These are phyloP conservation scores for Heptranchias perlo DNA, from an alignment of 2,113 vertebrate species.

Conservation along the genomic window DNA sequence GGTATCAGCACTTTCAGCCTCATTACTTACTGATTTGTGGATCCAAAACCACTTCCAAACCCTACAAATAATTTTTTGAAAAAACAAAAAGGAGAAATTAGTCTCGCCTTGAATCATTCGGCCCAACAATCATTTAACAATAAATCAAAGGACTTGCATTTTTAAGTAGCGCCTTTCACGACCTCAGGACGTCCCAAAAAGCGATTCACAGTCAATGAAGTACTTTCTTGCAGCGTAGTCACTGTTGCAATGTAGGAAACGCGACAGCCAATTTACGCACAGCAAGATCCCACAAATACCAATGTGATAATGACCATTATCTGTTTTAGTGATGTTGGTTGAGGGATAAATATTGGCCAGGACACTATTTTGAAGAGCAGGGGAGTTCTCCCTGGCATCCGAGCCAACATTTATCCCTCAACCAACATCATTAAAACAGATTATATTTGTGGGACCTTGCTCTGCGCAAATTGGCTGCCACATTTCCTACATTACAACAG, in stretches of 20 bases:
- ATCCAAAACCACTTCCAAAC: conserved; percentile 58
- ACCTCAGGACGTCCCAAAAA: background rate
- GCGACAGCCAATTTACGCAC: background rate
- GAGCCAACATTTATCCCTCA: background rate
- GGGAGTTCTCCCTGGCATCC: background rate
- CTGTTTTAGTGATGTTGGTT: background rate
- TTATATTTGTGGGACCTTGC: background rate
- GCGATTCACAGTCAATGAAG: background rate
- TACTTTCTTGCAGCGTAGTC: too few species aligned
- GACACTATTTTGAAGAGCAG: background rate
- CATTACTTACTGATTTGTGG: conserved; percentile 64
- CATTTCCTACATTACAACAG: background rate
- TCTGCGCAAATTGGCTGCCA: too few species aligned
- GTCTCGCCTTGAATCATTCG: too few species aligned
- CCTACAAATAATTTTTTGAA: conserved; percentile 54
- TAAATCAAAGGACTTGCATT: background rate
- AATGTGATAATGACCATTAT: background rate
- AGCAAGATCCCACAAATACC: background rate
- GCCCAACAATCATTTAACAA: background rate
- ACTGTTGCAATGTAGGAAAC: background rate
- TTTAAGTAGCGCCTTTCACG: background rate
- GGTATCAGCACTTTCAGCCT: conserved; percentile 35
- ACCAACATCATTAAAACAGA: background rate
- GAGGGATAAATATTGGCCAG: background rate
- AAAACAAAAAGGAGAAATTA: background rate